phyloP scores from a whole-genome alignment of 2,113 vertebrate species.

The Nyctibius bracteatus region DNA sequence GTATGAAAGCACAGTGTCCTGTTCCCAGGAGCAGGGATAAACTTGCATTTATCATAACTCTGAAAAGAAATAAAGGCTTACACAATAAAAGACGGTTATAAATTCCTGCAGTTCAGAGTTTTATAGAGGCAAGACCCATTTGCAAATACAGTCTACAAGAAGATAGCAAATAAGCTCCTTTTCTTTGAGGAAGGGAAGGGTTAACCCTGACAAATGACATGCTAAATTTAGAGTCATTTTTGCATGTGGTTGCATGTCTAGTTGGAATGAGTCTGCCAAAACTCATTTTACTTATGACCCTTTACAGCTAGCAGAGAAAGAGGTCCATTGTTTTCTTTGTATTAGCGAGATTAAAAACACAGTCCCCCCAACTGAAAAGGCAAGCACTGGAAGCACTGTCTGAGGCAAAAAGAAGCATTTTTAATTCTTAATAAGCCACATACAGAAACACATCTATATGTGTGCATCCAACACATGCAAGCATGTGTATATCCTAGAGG shows the following conservation, averaged over 20 bases:
- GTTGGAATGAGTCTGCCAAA: slow-evolving; percentile 58
- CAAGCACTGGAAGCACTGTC: slow-evolving; percentile 40
- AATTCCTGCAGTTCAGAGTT: not conserved
- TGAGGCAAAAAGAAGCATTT: slow-evolving; percentile 45
- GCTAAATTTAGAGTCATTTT: slow-evolving; percentile 69
- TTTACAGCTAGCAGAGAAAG: slow-evolving; percentile 74
- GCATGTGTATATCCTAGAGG: not conserved
- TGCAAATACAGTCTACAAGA: not conserved
- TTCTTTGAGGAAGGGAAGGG: slow-evolving; percentile 37
- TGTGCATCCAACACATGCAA: slow-evolving; percentile 4
- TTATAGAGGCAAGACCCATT: not conserved
- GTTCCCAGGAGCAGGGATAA: not conserved
- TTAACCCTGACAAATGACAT: slow-evolving; percentile 67
- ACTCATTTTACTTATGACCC: slow-evolving; percentile 72
- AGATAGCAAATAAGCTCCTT: slow-evolving; percentile 6
- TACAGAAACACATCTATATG: slow-evolving; percentile 10
- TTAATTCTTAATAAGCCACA: slow-evolving; percentile 40
- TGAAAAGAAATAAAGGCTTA: slow-evolving; percentile 1
- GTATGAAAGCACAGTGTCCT: not conserved
- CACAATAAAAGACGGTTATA: not conserved
- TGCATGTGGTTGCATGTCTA: slow-evolving; percentile 63
- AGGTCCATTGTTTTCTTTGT: slow-evolving; percentile 70
- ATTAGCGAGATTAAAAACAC: slow-evolving; percentile 63
- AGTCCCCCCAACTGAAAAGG: slow-evolving; percentile 55
- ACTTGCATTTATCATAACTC: not conserved